These are phyloP conservation scores for Porites rus DNA, from an alignment of 92 coral and sea anemone genomes.

Conservation along the genomic window DNA sequence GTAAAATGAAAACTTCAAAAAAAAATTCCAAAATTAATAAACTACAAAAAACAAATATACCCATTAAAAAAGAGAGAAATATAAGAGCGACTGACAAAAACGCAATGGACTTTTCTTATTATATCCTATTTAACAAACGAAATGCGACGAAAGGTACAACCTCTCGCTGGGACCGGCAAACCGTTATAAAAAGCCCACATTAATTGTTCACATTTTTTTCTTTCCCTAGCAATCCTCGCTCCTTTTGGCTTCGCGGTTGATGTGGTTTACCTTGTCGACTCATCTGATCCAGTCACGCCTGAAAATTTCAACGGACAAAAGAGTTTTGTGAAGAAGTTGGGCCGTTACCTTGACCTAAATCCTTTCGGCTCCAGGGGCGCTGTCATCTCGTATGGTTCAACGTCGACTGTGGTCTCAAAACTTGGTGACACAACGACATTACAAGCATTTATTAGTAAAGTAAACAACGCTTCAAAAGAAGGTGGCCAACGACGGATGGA, in stretches of 20 bases:
- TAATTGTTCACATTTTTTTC: too few species aligned
- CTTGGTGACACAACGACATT: slow-evolving; percentile 41
- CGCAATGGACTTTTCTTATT: too few species aligned
- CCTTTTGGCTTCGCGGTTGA: slow-evolving; percentile 63
- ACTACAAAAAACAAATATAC: too few species aligned
- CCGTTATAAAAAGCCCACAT: too few species aligned
- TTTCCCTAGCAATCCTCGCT: slow-evolving; percentile 32
- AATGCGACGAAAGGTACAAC: too few species aligned
- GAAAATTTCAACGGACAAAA: slow-evolving; percentile 49
- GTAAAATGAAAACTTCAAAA: too few species aligned
- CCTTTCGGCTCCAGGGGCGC: slow-evolving; percentile 66
- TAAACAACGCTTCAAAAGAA: slow-evolving; percentile 53
- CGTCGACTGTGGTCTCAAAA: slow-evolving; percentile 41
- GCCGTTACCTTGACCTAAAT: slow-evolving; percentile 53
- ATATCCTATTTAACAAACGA: too few species aligned
- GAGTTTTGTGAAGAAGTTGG: slow-evolving; percentile 47
- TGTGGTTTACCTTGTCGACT: slow-evolving; percentile 68
- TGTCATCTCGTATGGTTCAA: slow-evolving; percentile 66
- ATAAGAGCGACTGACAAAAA: too few species aligned
- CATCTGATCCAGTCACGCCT: slow-evolving; percentile 53
- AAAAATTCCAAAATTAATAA: too few species aligned
- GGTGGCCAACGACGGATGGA: slow-evolving; percentile 69
- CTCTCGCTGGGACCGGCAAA: too few species aligned
- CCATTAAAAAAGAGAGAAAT: too few species aligned
- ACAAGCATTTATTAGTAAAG: slow-evolving; percentile 27